phyloP scores from a whole-genome alignment of 2,113 vertebrate species.

The Thamnaconus septentrionalis region DNA sequence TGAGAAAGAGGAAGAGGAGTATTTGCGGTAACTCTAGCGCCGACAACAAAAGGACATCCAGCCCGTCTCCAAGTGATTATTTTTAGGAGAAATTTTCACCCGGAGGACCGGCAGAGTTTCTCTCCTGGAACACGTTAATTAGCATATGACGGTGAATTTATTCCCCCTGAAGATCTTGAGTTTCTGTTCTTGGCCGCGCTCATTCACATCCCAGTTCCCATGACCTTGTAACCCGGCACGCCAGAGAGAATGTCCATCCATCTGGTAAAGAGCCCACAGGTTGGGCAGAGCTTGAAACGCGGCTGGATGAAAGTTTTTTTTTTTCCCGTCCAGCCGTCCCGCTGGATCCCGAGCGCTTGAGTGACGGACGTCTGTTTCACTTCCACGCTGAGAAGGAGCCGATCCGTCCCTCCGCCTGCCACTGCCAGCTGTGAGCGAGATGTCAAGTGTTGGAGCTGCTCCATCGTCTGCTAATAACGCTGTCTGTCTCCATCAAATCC shows the following conservation, averaged over 20 bases:
- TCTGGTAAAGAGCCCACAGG: too few relatives aligned
- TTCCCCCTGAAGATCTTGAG: too few relatives aligned
- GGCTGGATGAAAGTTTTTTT: too few relatives aligned
- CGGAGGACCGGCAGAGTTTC: too few relatives aligned
- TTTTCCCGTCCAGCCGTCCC: slow-evolving; percentile 15
- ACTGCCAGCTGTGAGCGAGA: slow-evolving; percentile 46
- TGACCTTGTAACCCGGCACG: too few relatives aligned
- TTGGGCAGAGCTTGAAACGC: too few relatives aligned
- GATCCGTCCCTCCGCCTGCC: slow-evolving; percentile 43
- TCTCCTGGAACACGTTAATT: too few relatives aligned
- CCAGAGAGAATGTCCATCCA: too few relatives aligned
- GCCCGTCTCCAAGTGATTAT: background rate
- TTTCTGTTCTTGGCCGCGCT: too few relatives aligned
- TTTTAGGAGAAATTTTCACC: too few relatives aligned
- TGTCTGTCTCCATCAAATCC: slow-evolving; percentile 60
- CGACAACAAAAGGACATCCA: background rate
- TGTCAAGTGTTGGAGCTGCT: slow-evolving; percentile 55
- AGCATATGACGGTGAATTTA: too few relatives aligned
- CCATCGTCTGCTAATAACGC: slow-evolving; percentile 57
- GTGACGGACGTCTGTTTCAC: slow-evolving; percentile 61
- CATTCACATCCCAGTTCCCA: too few relatives aligned
- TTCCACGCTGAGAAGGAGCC: slow-evolving; percentile 44
- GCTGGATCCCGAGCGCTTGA: slow-evolving; percentile 37
- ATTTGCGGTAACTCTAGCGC: background rate
- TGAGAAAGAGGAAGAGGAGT: slow-evolving; percentile 3